Base-by-base conservation (phyloP, 1,140 invertebrate genomes). In the Trachymyrmex septentrionalis region DNA sequence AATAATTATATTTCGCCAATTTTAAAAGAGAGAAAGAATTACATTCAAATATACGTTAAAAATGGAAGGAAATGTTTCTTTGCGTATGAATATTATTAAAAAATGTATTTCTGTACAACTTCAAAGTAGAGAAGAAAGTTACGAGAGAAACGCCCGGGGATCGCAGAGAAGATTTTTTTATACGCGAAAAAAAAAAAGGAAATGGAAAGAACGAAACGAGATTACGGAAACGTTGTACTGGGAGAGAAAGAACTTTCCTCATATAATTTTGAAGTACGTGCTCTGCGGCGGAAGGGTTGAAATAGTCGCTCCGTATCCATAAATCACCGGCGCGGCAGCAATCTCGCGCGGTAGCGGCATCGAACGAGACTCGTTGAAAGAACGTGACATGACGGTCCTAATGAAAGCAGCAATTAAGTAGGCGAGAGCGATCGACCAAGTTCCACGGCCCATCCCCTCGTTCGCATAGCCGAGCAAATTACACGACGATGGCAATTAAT, bases 401-500 rank as follows among this genome's bases (percentile, higher is more conserved):
- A 85, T 85, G 82, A 85, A 85, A 85, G 72, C 82, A 67, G 82
- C 73, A 78, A 85, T 85, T 85, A 85, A 85, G 82, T 85, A 78
- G 76, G 84, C 30, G 71, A 72, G 57, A 34, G 84, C 72, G 76
- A 76, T 61, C 50, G 16, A 73, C 73, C 69, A 48, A 85, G 84
- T 86, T 89, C 53, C 71, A 57, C 50, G 50, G 10, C 21, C 21
- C 61, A 27, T 59, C 63, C 76, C 71, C 71, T 38, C 44, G 38
- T 4, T 55, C 38, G 73, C 88, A 34, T 16, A 48, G 44, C 72
- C 72, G 88, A 89, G 92, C 93, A 94, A 95, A 95, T 95, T 94
- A 93, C 92, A 93, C 92, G 92, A 94, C 93, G 93, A 94, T 94
- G 93, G 93, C 93, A 95, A 95, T 95, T 95, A 95, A 95, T 95